Conservation (phyloP, 2,888 invertebrate species). For the Biston betularia region DNA sequence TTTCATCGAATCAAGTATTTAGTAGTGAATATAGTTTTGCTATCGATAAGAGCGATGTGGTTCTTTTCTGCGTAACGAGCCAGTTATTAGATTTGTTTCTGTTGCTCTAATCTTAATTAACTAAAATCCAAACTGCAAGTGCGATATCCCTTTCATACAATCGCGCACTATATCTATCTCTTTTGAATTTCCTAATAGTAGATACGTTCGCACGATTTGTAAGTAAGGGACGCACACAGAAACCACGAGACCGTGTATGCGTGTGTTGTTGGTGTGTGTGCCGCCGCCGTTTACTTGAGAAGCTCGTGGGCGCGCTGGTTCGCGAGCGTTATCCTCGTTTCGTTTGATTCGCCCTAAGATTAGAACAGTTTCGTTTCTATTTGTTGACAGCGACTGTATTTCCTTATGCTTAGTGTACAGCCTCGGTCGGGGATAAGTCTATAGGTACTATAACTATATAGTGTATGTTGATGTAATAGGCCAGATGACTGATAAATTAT, state of each 20-base stretch:
- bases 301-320: conserved; percentile 99
- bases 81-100: no score
- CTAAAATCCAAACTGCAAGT: conserved; percentile 15
- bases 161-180: conserved; percentile 3
- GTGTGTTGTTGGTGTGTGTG: conserved; percentile 60
- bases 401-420: conserved; percentile 28
- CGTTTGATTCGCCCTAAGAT: conserved; percentile 93
- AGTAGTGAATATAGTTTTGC: conserved; percentile 11
- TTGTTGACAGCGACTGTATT: conserved; percentile 52
- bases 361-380: conserved; percentile 72
- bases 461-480: not conserved
- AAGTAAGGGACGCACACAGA: conserved; percentile 36
- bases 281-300: conserved; percentile 91
- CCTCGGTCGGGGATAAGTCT: conserved; percentile 25
- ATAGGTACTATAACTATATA: conserved; percentile 5
- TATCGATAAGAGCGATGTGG: conserved; percentile 9
- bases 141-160: conserved; percentile 45
- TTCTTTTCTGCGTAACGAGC: no score
- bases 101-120: conserved; percentile 25
- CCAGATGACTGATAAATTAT: no score
- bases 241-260: conserved; percentile 77
- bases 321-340: conserved; percentile 98
- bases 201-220: conserved; percentile 30
- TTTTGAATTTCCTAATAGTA: not conserved
- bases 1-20: conserved; percentile 22